phyloP scores from a whole-genome alignment of 2,888 invertebrate genomes.

The Cryptocheilus praepositus region DNA sequence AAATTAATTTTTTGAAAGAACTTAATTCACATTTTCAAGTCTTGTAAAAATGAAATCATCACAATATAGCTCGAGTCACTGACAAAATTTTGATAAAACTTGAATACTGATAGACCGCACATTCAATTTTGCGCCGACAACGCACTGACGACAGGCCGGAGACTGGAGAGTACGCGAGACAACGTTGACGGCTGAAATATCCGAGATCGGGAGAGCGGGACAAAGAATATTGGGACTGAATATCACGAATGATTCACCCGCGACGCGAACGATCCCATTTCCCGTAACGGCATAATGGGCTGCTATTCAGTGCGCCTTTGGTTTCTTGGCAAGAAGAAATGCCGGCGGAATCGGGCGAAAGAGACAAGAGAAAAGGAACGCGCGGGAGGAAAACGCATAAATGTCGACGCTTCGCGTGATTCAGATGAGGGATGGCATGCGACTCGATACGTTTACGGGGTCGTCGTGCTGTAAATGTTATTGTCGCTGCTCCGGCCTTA shows the following conservation, averaged over 20 bases:
- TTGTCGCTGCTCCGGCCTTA: conserved; percentile 38
- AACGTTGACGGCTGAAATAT: not conserved
- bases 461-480: conserved; percentile 38
- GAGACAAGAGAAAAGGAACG: not conserved
- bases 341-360: conserved; percentile 24
- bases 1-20: no score
- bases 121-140: no score
- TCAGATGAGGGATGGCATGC: conserved; percentile 49
- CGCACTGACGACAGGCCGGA: not conserved
- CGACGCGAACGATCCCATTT: conserved; percentile 42
- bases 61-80: no score
- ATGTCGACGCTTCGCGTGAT: conserved; percentile 44
- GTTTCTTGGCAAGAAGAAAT: conserved; percentile 31
- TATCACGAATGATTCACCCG: conserved; percentile 2
- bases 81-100: not conserved
- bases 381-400: conserved; percentile 35
- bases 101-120: not conserved
- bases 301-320: not conserved
- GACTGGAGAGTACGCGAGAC: not conserved
- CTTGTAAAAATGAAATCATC: no score
- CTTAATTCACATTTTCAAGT: no score
- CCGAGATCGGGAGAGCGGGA: not conserved
- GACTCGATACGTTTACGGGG: conserved; percentile 35
- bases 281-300: conserved; percentile 36
- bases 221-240: not conserved